Evolutionary conservation across 2,797 vertebrate species (phyloP).

Genomic region (Picus viridis): DNA sequence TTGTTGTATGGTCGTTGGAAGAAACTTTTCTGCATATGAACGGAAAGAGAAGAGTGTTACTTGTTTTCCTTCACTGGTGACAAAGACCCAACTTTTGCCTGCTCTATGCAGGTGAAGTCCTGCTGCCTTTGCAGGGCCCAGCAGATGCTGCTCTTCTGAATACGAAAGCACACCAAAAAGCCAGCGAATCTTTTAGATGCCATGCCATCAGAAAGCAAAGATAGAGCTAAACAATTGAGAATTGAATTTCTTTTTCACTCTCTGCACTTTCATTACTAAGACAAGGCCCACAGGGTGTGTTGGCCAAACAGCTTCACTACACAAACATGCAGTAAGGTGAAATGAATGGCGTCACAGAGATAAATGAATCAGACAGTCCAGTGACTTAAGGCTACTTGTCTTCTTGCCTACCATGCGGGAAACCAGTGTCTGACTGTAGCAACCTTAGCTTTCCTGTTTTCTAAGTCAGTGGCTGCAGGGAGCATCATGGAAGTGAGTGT

Average conservation of each 20-base stretch:
- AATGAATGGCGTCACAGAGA: slow-evolving; percentile 5
- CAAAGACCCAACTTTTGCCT: not conserved
- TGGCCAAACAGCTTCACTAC: slow-evolving; percentile 27
- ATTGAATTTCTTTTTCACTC: slow-evolving; percentile 32
- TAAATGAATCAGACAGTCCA: slow-evolving; percentile 29
- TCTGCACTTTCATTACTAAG: slow-evolving; percentile 33
- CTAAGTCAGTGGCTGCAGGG: slow-evolving; percentile 20
- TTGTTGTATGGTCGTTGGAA: not conserved
- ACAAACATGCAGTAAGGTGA: not conserved
- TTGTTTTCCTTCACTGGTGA: not conserved
- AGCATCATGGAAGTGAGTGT: slow-evolving; percentile 16
- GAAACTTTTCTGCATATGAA: not conserved
- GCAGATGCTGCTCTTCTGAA: not conserved
- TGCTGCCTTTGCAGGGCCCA: not conserved
- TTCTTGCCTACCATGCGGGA: slow-evolving; percentile 10
- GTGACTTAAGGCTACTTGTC: slow-evolving; percentile 45
- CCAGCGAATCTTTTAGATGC: not conserved
- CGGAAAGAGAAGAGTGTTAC: not conserved
- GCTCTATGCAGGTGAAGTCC: not conserved
- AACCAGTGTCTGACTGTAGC: not conserved
- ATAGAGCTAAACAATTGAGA: not conserved
- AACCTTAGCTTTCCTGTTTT: slow-evolving; percentile 17
- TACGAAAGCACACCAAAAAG: not conserved
- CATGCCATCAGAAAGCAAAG: not conserved
- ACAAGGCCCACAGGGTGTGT: slow-evolving; percentile 44